Conservation (phyloP, 2,888 invertebrate genomes). For the Hedya salicella region DNA sequence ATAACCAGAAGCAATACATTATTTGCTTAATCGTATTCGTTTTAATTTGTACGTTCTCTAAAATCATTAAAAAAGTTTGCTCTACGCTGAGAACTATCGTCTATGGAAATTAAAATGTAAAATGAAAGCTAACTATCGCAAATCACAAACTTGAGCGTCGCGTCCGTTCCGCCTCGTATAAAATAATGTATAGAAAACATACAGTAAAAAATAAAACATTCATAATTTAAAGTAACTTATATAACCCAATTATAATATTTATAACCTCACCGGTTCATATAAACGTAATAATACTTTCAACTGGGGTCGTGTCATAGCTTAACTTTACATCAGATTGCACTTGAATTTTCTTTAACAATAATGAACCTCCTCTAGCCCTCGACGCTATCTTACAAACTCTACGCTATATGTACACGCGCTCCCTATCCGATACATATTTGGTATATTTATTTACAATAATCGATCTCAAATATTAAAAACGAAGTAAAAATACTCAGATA, state of each 20-base stretch:
- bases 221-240: slow-evolving; percentile 82
- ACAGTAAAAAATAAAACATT: slow-evolving; percentile 79
- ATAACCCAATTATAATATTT: slow-evolving; percentile 84
- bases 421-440: slow-evolving; percentile 77
- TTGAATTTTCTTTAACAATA: slow-evolving; percentile 78
- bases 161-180: slow-evolving; percentile 61
- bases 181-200: slow-evolving; percentile 77
- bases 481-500: slow-evolving; percentile 77
- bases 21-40: slow-evolving; percentile 72
- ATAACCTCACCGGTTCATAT: slow-evolving; percentile 82
- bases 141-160: slow-evolving; percentile 73
- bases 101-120: slow-evolving; percentile 53
- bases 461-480: slow-evolving; percentile 59
- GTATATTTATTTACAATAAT: slow-evolving; percentile 82
- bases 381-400: slow-evolving; percentile 61
- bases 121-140: slow-evolving; percentile 54
- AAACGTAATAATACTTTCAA: slow-evolving; percentile 85
- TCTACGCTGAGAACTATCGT: slow-evolving; percentile 37
- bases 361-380: slow-evolving; percentile 64
- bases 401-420: slow-evolving; percentile 71
- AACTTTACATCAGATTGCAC: slow-evolving; percentile 83
- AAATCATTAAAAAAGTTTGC: slow-evolving; percentile 43
- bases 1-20: slow-evolving; percentile 81
- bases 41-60: slow-evolving; percentile 80
- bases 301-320: slow-evolving; percentile 78